Evolutionary conservation across 2,797 vertebrate species (phyloP), one percentile per base, ranked within the genome.

Genomic region (Xyrichtys novacula): DNA sequence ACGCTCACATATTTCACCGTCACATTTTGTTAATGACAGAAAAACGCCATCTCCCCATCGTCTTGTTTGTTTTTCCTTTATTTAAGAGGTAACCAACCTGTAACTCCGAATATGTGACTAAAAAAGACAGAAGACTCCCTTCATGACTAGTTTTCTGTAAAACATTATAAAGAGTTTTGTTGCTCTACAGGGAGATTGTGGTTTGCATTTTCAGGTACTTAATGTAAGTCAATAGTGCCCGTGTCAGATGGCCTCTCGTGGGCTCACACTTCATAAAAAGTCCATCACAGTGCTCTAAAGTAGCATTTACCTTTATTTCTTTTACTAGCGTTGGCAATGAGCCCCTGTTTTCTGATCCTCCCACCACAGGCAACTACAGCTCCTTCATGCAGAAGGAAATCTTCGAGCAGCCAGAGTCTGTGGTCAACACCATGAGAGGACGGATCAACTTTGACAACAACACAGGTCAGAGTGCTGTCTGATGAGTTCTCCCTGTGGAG

Each of bases 331-430:
- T 47, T 71, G 55, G 1, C 73, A 65, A 73, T 60, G 58, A 58
- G 69, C 16, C 19, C 22, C 71, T 83, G 19, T 78, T 72, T 66
- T 77, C 38, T 79, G 46, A 75, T 72, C 60, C 26, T 76, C 16
- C 57, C 38, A 22, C 60, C 57, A 11, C 81, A 97, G 98, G 98
- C 44, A 99, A 99, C 92, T 99, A 94, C 93, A 98, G 97, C 81
- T 96, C 97, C 0, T 99, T 98, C 89, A 99, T 99, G 98, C 98
- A 99, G 92, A 99, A 99, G 81, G 98, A 99, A 74, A 99, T 99
- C 83, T 99, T 99, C 82, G 98, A 99, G 76, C 98, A 99, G 88
- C 98, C 98, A 0, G 98, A 99, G 81, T 99, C 98, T 19, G 98
- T 99, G 1, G 96, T 99, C 71, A 99, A 99, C 78, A 99, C 98